Evolutionary conservation across 2,113 vertebrate genomes (phyloP), one percentile per base, ranked within the genome.

Genomic region (Lota lota): DNA sequence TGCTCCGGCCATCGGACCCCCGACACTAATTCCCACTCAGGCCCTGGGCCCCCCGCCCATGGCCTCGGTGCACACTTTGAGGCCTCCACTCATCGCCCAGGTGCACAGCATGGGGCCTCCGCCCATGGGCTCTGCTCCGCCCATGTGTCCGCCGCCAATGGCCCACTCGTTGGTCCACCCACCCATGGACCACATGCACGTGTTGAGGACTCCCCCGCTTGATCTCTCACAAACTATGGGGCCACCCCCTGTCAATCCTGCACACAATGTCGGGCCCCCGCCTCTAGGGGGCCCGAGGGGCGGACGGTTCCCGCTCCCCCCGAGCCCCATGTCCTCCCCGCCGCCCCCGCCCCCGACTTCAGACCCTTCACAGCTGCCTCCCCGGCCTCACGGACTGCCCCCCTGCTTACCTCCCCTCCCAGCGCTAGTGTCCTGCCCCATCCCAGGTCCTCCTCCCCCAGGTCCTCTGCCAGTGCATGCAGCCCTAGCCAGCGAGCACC

Each of bases 311-410:
- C 68, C 89, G 20, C 86, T 89, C n/a, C 83, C 88, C 33, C 83
- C 88, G 21, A 79, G 85, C 33, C 80, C 88, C 1, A 62, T 90
- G 62, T 83, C 88, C 11, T 86, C 75, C 50, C 78, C 85, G 64
- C 75, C 80, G 14, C 74, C 76, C 73, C 66, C 79, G 0, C 10
- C 73, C 63, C 86, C 77, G 24, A n/a, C n/a, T n/a, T n/a, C n/a
- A n/a, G 88, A 85, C 77, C 72, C 75, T 22, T 95, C 91, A 22
- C 95, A 95, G 82, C 90, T 90, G 63, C 92, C 88, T 14, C 91
- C 75, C 76, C 87, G 91, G 75, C 87, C 90, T 64, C 90, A 90
- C 84, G 85, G 80, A 65, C 81, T 78, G 1, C 50, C 73, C 3
- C 69, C 72, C 40, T 47, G 40, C 11, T 11, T 47, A 11, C 40